These are phyloP conservation scores for Sinotaia quadrata DNA, from an alignment of 2,888 invertebrate species.

Conservation along the genomic window DNA sequence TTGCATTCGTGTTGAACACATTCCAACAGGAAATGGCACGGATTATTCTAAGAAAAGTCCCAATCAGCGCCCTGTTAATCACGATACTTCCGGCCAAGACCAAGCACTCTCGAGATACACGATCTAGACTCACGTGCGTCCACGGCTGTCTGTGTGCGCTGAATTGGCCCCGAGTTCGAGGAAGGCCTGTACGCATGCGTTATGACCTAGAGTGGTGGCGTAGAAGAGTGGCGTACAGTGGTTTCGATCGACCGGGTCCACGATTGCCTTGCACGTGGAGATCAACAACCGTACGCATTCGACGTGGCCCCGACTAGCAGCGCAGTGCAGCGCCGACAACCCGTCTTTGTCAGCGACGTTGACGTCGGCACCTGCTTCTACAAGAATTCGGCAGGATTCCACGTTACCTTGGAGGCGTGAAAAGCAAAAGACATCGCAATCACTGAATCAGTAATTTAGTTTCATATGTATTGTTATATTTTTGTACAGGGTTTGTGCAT, in stretches of 20 bases:
- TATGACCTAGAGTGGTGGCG: constrained; percentile 95
- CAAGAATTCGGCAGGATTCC: constrained; percentile 89
- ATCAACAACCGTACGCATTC: constrained; percentile 91
- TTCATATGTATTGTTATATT: too few species aligned
- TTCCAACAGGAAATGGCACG: too few species aligned
- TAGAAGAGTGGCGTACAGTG: constrained; percentile 97
- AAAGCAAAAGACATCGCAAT: too few species aligned
- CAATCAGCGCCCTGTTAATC: too few species aligned
- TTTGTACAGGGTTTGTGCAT: too few species aligned
- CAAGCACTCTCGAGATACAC: too few species aligned
- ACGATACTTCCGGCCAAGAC: too few species aligned
- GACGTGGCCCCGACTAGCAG: constrained; percentile 94
- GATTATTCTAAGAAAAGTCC: too few species aligned
- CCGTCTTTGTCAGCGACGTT: constrained; percentile 92
- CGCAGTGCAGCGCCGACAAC: constrained; percentile 95
- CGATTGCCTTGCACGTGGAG: constrained; percentile 79
- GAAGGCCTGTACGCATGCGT: constrained; percentile 90
- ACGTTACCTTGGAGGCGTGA: constrained; percentile 80
- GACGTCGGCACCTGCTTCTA: constrained; percentile 88
- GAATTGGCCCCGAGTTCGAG: constrained; percentile 92
- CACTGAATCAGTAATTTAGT: too few species aligned
- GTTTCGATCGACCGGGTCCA: constrained; percentile 92
- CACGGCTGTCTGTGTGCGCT: constrained; percentile 92
- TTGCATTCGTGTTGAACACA: too few species aligned
- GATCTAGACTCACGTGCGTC: constrained; percentile 80